Evolutionary conservation across 1,140 invertebrate genomes (phyloP).

Genomic region (Drosophila baimaii): DNA sequence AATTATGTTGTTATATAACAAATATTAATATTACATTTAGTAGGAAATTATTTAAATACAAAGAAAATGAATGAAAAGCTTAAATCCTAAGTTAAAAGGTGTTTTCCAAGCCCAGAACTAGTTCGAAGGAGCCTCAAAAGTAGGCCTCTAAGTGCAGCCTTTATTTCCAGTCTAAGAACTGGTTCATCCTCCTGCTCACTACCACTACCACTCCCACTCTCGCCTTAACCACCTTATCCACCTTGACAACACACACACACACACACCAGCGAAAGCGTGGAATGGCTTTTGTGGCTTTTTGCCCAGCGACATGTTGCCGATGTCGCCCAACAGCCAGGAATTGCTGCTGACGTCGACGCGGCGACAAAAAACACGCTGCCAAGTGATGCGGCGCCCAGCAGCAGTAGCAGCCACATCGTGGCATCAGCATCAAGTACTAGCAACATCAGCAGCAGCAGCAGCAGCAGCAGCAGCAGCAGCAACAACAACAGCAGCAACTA

Average conservation of each 20-base stretch:
- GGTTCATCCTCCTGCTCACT: constrained; percentile 11
- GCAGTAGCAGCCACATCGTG: constrained; percentile 22
- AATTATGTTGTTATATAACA: no score
- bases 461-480: constrained; percentile 33
- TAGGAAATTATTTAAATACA: no score
- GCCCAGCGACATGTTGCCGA: constrained; percentile 54
- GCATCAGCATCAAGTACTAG: constrained; percentile 45
- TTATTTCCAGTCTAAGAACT: constrained; percentile 10
- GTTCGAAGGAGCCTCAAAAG: neutral
- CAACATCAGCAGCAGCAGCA: constrained; percentile 33
- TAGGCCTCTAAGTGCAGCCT: neutral
- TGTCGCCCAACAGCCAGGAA: constrained; percentile 58
- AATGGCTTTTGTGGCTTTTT: neutral
- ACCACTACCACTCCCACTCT: neutral
- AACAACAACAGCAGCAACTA: constrained; percentile 31
- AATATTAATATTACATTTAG: no score
- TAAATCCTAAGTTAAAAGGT: no score
- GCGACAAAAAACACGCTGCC: constrained; percentile 79
- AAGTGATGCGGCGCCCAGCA: constrained; percentile 78
- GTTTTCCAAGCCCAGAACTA: neutral
- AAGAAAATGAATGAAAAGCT: no score
- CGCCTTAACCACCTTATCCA: constrained; percentile 3
- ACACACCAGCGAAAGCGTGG: neutral
- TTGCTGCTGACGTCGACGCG: constrained; percentile 78
- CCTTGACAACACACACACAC: constrained; percentile 50